Evolutionary conservation across 2,113 vertebrate species (phyloP), one percentile per base, ranked within the genome.

Genomic region (Perca fluviatilis): DNA sequence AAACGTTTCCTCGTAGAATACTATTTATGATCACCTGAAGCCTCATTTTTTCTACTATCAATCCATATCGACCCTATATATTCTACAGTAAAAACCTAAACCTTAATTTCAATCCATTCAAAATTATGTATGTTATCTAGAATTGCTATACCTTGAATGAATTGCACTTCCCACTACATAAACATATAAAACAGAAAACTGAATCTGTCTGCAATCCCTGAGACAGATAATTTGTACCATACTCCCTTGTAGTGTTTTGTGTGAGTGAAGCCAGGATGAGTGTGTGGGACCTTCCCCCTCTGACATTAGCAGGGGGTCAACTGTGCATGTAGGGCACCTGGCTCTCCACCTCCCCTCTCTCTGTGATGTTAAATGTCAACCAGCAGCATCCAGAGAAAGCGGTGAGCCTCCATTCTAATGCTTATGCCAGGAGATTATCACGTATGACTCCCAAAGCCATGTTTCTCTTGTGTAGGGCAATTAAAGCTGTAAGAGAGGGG

Each of bases 351-450:
- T 87, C 88, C 90, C 91, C 84, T 94, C 93, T 93, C 93, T 94
- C 90, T 90, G 88, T 94, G 94, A 93, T 93, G 93, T 94, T 94
- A 96, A 95, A 95, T 96, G 95, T 95, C 95, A 95, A 91, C 88
- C 87, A 88, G 89, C 84, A 88, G 91, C 88, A 88, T 89, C 89
- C 81, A 84, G 57, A 87, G 77, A 93, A 93, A 90, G 88, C 88
- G 82, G 82, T 80, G 80, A 89, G 87, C 87, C 84, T 92, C 89
- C 79, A 90, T 93, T 94, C 86, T 82, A 85, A 87, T 82, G 83
- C 91, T 89, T 85, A 88, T 90, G 69, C 91, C 84, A 67, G 81
- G 69, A 87, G 82, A 84, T 85, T 85, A 88, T 83, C 77, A 74
- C 81, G 10, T 76, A 79, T 49, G 79, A 89, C 92, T 90, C 87